phyloP scores from a whole-genome alignment of 2,888 invertebrate genomes.

The Ichneumoninae sp. region DNA sequence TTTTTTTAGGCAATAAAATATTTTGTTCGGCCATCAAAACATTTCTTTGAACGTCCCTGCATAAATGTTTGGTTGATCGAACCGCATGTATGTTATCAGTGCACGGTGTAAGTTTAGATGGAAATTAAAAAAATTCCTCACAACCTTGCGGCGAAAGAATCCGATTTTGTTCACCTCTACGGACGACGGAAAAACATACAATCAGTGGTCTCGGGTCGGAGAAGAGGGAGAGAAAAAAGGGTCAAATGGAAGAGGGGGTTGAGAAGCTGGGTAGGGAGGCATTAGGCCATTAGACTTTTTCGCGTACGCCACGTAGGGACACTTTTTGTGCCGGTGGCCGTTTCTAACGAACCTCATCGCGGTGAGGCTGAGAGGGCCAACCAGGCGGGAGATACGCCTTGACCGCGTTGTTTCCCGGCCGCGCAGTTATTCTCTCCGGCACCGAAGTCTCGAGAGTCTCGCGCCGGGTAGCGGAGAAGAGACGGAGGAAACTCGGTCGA shows the following conservation, averaged over 20 bases:
- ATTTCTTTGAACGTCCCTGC: no score
- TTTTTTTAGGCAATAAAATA: no score
- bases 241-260: neutral
- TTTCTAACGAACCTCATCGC: conserved; percentile 64
- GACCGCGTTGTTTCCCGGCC: conserved; percentile 55
- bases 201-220: neutral
- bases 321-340: conserved; percentile 47
- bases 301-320: conserved; percentile 34
- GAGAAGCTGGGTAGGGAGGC: conserved; percentile 23
- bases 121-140: neutral
- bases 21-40: no score
- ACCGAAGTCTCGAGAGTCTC: conserved; percentile 48
- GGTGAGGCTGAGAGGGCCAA: conserved; percentile 40
- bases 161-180: conserved; percentile 3
- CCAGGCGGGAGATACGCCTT: conserved; percentile 45
- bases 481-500: conserved; percentile 46
- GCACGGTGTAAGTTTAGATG: neutral
- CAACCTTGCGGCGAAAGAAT: neutral
- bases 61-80: no score
- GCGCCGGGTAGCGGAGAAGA: neutral
- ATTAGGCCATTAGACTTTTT: conserved; percentile 46
- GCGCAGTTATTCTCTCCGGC: conserved; percentile 37
- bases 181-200: neutral
- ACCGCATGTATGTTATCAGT: neutral
- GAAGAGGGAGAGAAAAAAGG: neutral